A percentile compares a stretch with the other conserved stretches of the same genome.
These are phyloP conservation scores for Acrobasis suavella DNA, from an alignment of 2,888 invertebrate species.

Conservation along the genomic window DNA sequence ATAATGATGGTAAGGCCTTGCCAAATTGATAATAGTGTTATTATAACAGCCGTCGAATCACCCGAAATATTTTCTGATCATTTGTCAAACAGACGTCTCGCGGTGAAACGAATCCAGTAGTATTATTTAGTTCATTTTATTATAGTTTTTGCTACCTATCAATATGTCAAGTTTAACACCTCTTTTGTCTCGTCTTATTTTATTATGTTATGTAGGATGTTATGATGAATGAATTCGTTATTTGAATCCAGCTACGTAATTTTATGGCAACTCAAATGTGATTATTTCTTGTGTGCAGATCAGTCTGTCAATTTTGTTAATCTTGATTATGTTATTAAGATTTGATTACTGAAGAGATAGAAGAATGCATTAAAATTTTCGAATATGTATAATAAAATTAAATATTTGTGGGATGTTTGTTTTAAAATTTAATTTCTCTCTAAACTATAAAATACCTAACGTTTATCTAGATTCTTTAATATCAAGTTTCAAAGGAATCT, in stretches of 20 bases:
- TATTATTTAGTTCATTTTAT: conserved; percentile 39
- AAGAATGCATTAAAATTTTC: too few species aligned
- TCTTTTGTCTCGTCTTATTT: conserved; percentile 3
- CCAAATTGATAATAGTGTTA: conserved; percentile 78
- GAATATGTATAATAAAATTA: too few species aligned
- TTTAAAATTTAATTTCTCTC: too few species aligned
- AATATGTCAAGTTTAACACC: conserved; percentile 19
- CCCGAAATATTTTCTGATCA: conserved; percentile 64
- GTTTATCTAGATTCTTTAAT: too few species aligned
- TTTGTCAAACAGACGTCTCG: conserved; percentile 67
- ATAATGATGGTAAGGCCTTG: conserved; percentile 66
- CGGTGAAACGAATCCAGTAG: conserved; percentile 65
- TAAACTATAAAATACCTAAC: too few species aligned
- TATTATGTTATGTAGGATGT: not conserved
- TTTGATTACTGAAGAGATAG: not conserved
- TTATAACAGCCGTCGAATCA: conserved; percentile 53
- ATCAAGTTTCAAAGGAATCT: too few species aligned
- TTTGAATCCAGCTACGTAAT: not conserved
- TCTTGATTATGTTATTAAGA: not conserved
- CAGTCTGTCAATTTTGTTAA: not conserved
- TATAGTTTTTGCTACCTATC: conserved; percentile 33
- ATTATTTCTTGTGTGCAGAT: not conserved
- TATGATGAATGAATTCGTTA: not conserved
- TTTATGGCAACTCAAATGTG: not conserved
- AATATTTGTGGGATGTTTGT: too few species aligned